Evolutionary conservation across 1,140 invertebrate genomes (phyloP), one percentile per base, ranked within the genome.

Genomic region (Eubasilissa regina): DNA sequence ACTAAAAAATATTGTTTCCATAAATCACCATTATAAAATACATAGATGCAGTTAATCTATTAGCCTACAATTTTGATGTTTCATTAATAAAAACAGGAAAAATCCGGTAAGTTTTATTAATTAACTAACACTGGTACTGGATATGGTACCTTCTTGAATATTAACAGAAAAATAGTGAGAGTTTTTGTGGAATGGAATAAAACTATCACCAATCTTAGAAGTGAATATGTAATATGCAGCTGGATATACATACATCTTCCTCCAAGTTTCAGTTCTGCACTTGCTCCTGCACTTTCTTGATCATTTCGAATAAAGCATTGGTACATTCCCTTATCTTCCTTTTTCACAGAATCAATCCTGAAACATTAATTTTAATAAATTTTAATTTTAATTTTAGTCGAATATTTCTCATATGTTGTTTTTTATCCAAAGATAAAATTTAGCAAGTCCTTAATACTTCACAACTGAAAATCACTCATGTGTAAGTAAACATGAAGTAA

Each of bases 281-380:
- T 96, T 0, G 95, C 95, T 85, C 98, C 96, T 0, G 96, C 96
- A 83, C 95, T 97, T 88, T 98, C 97, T 86, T 97, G 95, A 85
- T 98, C 96, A 85, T 98, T 98, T 60, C 95, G 91, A 45, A 97
- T 95, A 85, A 98, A 97, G 86, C 97, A 99, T 84, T 99, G 97
- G 86, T 98, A 99, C 97, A 99, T 98, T 86, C 97, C 97, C 85
- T 96, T 97, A 86, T 99, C 97, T 88, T 97, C 95, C 84, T 98
- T 96, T 86, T 96, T 94, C 0, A 99, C 96, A 4, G 94, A 94
- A 82, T 96, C 94, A 84, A 99, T 97, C 72, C 94, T 92, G 83
- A 62, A 86, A 86, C 43, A 62, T 80, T 47, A n/a, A 19, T 60
- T 60, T 60, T 1, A 19, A 17, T 15, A 8, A 15, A 58, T 7